These are phyloP conservation scores for Gambusia affinis DNA, from an alignment of 2,113 vertebrate species.

Conservation along the genomic window DNA sequence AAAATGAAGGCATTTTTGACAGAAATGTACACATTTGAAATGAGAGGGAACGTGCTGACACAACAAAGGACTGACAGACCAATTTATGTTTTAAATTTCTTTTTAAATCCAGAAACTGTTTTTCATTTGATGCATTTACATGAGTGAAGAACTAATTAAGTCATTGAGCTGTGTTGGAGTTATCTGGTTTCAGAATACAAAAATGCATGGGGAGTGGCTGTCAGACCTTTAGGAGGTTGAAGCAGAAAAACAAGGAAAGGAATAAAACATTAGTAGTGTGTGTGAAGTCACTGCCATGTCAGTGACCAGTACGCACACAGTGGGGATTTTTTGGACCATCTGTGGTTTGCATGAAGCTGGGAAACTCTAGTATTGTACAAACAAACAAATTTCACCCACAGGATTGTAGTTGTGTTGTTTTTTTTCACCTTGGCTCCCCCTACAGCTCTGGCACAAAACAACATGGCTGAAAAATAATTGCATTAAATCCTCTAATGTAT, in stretches of 20 bases:
- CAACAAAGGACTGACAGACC: not conserved
- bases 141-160: not conserved
- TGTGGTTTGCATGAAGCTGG: not conserved
- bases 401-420: too few species aligned
- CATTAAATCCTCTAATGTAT: too few species aligned
- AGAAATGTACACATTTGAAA: not conserved
- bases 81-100: not conserved
- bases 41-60: not conserved
- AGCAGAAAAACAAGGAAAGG: not conserved
- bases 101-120: not conserved
- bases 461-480: too few species aligned
- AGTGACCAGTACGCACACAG: too few species aligned
- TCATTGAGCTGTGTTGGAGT: not conserved
- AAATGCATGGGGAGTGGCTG: not conserved
- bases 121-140: not conserved
- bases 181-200: not conserved
- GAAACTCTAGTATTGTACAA: not conserved
- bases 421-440: not conserved
- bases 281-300: too few species aligned
- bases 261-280: not conserved
- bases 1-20: not conserved
- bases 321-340: too few species aligned
- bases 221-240: too few species aligned
- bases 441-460: not conserved
- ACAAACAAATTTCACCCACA: not conserved